A percentile compares a stretch with the other conserved stretches of the same genome.
phyloP scores from a whole-genome alignment of 2,113 vertebrate species.

The Morone chrysops region DNA sequence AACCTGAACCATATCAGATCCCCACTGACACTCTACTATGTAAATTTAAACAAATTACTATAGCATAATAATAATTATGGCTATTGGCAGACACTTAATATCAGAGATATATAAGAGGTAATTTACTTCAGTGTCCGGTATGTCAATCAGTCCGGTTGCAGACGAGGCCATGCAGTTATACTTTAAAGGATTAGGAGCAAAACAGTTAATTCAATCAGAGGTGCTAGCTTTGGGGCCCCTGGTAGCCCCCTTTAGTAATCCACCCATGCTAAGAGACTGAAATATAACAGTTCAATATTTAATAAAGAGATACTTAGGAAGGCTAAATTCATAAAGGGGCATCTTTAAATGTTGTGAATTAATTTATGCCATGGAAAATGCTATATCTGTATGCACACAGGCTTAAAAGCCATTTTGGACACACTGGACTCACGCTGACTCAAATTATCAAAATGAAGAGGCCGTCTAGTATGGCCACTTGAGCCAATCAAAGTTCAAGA shows the following conservation, averaged over 20 bases:
- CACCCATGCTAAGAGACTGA: not conserved
- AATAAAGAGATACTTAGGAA: no score
- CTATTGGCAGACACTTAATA: no score
- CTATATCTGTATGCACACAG: not conserved
- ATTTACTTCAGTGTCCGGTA: no score
- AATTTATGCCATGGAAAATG: not conserved
- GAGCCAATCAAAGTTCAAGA: conserved; percentile 62
- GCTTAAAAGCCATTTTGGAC: conserved; percentile 15
- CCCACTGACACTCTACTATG: no score
- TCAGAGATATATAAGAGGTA: no score
- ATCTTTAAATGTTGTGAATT: not conserved
- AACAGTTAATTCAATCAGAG: not conserved
- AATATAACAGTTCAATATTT: not conserved
- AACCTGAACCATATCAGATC: no score
- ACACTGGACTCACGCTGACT: not conserved
- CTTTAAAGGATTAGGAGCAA: no score
- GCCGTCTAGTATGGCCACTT: conserved; percentile 44
- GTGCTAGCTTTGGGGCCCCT: not conserved
- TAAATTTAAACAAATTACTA: no score
- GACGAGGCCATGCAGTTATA: no score
- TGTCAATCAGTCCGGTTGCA: no score
- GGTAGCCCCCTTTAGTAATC: not conserved
- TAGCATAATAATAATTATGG: no score
- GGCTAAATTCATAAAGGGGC: not conserved
- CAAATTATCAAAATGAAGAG: conserved; percentile 53